Evolutionary conservation across 2,888 invertebrate genomes (phyloP).

Genomic region (Agrilus mali): DNA sequence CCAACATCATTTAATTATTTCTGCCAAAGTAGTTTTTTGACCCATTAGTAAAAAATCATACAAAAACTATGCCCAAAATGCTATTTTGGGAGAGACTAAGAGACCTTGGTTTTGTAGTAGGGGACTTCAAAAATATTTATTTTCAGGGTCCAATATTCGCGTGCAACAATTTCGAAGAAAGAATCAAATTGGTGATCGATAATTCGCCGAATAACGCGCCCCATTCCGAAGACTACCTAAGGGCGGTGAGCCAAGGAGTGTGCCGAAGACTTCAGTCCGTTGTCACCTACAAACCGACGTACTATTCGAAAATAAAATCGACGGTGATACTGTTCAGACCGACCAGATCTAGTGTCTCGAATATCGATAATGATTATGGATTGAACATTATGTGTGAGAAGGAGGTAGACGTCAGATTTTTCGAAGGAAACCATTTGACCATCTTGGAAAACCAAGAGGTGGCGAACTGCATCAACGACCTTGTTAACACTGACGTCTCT

Average conservation of each 20-base stretch:
- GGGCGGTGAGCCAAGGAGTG: conserved; percentile 30
- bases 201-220: conserved; percentile 29
- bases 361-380: conserved; percentile 51
- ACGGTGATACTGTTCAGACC: conserved; percentile 51
- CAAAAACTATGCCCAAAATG: too few relatives aligned
- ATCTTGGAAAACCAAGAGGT: conserved; percentile 54
- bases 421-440: conserved; percentile 62
- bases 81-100: too few relatives aligned
- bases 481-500: conserved; percentile 2
- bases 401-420: conserved; percentile 43
- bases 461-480: conserved; percentile 44
- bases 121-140: conserved; percentile 15
- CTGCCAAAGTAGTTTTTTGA: too few relatives aligned
- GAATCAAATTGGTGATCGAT: conserved; percentile 39
- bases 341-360: conserved; percentile 40
- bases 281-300: conserved; percentile 34
- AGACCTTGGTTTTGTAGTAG: too few relatives aligned
- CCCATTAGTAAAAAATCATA: too few relatives aligned
- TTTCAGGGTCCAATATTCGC: conserved; percentile 35
- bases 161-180: conserved; percentile 43
- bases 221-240: conserved; percentile 33
- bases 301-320: conserved; percentile 32
- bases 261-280: conserved; percentile 45
- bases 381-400: conserved; percentile 45
- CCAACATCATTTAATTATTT: too few relatives aligned